Evolutionary conservation across 2,888 invertebrate genomes (phyloP).

Genomic region (Amphipyra tragopoginis): DNA sequence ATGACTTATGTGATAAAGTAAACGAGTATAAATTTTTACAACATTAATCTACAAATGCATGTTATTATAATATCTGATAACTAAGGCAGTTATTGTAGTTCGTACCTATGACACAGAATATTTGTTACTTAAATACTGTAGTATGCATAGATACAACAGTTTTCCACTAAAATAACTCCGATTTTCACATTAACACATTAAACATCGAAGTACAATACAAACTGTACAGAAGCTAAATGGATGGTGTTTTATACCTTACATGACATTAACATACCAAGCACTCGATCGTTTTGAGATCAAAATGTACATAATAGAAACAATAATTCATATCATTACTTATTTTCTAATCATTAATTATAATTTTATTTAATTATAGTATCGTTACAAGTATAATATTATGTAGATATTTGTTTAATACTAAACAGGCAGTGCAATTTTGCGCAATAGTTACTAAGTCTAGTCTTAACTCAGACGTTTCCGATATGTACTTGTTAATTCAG

Average conservation of each 20-base stretch:
- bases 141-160: constrained; percentile 30
- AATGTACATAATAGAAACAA: constrained; percentile 84
- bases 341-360: constrained; percentile 54
- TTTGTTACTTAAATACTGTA: constrained; percentile 38
- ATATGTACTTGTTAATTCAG: constrained; percentile 77
- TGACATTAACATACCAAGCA: constrained; percentile 81
- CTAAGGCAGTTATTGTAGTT: constrained; percentile 75
- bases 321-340: constrained; percentile 54
- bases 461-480: constrained; percentile 77
- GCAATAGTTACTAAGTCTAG: constrained; percentile 75
- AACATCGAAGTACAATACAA: constrained; percentile 81
- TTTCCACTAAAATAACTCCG: constrained; percentile 33
- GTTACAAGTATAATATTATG: constrained; percentile 68
- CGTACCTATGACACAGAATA: constrained; percentile 39
- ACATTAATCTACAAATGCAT: constrained; percentile 60
- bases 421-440: constrained; percentile 87
- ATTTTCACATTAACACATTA: constrained; percentile 54
- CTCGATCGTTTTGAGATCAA: constrained; percentile 89
- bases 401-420: constrained; percentile 77
- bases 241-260: constrained; percentile 90
- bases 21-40: constrained; percentile 59
- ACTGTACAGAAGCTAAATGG: constrained; percentile 88
- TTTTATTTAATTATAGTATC: constrained; percentile 67
- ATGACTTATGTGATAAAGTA: constrained; percentile 42
- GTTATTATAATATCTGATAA: constrained; percentile 52